Evolutionary conservation across 2,113 vertebrate species (phyloP), one percentile per base, ranked within the genome.

Genomic region (Gasterosteus aculeatus): DNA sequence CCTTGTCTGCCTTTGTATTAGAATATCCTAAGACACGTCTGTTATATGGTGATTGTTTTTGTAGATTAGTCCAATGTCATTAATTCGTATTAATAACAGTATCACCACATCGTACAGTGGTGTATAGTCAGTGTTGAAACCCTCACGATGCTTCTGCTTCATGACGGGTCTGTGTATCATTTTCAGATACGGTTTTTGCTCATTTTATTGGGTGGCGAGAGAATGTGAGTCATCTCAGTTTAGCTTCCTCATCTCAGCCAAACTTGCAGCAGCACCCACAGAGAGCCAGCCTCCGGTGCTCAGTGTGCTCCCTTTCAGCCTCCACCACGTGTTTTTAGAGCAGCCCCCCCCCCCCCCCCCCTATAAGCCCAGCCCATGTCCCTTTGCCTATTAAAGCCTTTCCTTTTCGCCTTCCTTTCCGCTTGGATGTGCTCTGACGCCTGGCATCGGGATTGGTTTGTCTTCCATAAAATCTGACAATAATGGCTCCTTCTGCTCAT

Each of bases 221-320:
- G 85, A 94, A 90, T 73, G 72, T 72, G 77, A 88, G 87, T 93
- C 93, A 91, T 89, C 91, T 87, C 89, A 93, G 92, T 93, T 91
- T 89, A 94, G 84, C 77, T 72, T 80, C 86, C 79, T 80, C 68
- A 62, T 80, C 73, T 77, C 75, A 89, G 87, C 87, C 93, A 94
- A 93, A 77, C 88, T 85, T 91, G 75, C 88, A 69, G 78, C 87
- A 67, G 78, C 87, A 5, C 51, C 22, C 51, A 11, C n/a, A 12
- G 84, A 85, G 86, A 91, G 84, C 91, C 89, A 83, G 84, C 91
- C 86, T 85, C 81, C 89, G 84, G 93, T 78, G 11, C 44, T 29
- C 92, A 85, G 92, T 88, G 89, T 68, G 85, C 92, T 88, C 78
- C 80, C 69, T 62, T 35, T 70, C 81, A 82, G 87, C 68, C 70